Base-by-base conservation (phyloP, 2,797 vertebrate species). In the Micromesistius poutassou region DNA sequence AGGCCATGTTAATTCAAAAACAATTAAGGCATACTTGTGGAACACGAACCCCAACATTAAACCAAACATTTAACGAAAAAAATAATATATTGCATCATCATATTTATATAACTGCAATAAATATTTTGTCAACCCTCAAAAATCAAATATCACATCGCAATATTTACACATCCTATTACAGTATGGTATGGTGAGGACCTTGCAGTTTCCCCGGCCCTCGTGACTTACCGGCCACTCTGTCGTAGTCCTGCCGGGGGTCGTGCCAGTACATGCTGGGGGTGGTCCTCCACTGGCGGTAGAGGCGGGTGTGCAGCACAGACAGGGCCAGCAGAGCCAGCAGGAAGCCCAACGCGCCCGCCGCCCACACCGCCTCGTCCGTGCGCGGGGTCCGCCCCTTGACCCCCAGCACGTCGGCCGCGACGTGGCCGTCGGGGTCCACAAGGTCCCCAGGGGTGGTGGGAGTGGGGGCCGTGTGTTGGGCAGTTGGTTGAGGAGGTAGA, bases 361-460 rank as follows among this genome's bases (percentile, higher is more conserved):
- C 97, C 97, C 96, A 98, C 74, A 93, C 90, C 0, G 96, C 97
- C 81, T 98, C 96, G 4, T 96, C 94, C 0, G 95, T 95, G 77
- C 94, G 94, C 0, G 90, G 93, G 2, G 94, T 94, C 62, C 62
- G 62, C 9, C 8, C 62, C 62, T 28, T 28, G n/a, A n/a, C 62
- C 2, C 55, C n/a, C 55, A 19, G 55, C 55, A 25, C 55, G 7
- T 22, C 22, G 80, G 87, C 73, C 84, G 35, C 5, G 9, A 83
- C 3, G 10, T 68, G 5, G 10, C 74, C 40, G 46, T 22, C 46
- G 46, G 46, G 46, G 46, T 16, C 16, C 46, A 42, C 40, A 10
- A 10, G 2, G 40, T 42, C 40, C 40, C 8, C 40, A 42, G 9
- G 9, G 40, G 40, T 1, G 40, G 40, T 42, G 40, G 46, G 46